A percentile compares a stretch with the other conserved stretches of the same genome.
These are phyloP conservation scores for Nannobrachium achirus DNA, from an alignment of 2,113 vertebrate species.

Conservation along the genomic window DNA sequence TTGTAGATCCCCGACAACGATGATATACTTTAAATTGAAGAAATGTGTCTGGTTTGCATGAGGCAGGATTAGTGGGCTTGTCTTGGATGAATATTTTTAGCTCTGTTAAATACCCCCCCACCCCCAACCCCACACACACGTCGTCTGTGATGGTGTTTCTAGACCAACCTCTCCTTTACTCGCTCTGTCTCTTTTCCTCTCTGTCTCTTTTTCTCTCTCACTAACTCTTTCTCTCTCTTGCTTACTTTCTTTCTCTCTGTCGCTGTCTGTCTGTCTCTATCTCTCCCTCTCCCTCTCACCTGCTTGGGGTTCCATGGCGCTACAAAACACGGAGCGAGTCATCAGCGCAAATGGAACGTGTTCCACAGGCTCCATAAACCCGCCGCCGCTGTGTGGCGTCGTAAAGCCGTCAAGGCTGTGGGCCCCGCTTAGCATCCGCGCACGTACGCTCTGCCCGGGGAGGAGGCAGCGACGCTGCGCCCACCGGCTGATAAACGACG, in stretches of 20 bases:
- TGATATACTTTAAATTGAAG: no score
- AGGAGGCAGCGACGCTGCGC: background rate
- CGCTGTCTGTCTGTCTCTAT: background rate
- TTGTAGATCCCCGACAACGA: no score
- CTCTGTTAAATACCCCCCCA: background rate
- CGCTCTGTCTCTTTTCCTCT: background rate
- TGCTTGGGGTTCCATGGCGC: constrained; percentile 34
- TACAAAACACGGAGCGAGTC: constrained; percentile 49
- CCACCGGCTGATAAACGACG: constrained; percentile 56
- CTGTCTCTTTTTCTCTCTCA: background rate
- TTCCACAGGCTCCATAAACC: constrained; percentile 49
- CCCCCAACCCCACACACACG: no score
- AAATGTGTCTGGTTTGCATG: no score
- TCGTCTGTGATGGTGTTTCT: no score
- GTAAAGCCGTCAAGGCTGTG: constrained; percentile 36
- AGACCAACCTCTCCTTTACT: background rate
- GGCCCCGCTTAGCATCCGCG: constrained; percentile 39
- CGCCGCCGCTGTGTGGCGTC: constrained; percentile 17
- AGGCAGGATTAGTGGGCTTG: no score
- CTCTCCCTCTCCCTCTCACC: background rate
- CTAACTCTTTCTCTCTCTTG: background rate
- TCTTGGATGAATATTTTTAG: no score
- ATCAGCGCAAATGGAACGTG: constrained; percentile 71
- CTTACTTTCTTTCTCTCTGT: background rate
- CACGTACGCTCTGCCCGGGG: constrained; percentile 28